Evolutionary conservation across 2,113 vertebrate species (phyloP), one percentile per base, ranked within the genome.

Genomic region (Scolopax mira): DNA sequence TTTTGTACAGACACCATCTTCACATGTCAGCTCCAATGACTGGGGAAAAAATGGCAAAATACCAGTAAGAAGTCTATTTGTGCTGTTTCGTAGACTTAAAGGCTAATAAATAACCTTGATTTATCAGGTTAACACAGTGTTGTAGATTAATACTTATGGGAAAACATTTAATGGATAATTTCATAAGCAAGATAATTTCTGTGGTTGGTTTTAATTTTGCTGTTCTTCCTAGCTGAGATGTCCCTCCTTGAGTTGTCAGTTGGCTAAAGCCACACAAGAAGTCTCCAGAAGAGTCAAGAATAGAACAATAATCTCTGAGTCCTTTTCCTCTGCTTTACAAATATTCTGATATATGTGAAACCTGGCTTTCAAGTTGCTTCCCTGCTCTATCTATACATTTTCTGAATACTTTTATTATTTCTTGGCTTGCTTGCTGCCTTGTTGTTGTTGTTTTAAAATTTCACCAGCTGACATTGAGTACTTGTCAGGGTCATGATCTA

Each of bases 401-500:
- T 58, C 46, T 52, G 61, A 66, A 72, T 65, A 33, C 70, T 93
- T 93, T 92, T 88, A 93, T 94, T 42, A 72, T 82, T 84, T 86
- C 52, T 82, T 10, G 5, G 44, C 24, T 88, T 92, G 23, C 39
- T 91, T 74, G 28, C 33, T 93, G 69, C 75, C 57, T 92, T 79
- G 51, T 16, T 78, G 78, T 33, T 55, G 30, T 18, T 55, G 52
- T 54, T 58, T 94, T 89, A 84, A 94, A 92, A 75, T 27, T 15
- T 88, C 16, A 84, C n/a, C 31, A 89, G 8, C n/a, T 88, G 80
- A 88, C 79, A 95, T 85, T 90, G 79, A 94, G 30, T 70, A 84
- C 82, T 90, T 96, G 85, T 95, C 93, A 91, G 79, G 89, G 78
- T 87, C 94, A 92, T 3, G 66, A 87, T 83, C 86, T 89, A 93